Evolutionary conservation across 2,888 invertebrate genomes (phyloP).

Genomic region (Agapetus fuscipes): DNA sequence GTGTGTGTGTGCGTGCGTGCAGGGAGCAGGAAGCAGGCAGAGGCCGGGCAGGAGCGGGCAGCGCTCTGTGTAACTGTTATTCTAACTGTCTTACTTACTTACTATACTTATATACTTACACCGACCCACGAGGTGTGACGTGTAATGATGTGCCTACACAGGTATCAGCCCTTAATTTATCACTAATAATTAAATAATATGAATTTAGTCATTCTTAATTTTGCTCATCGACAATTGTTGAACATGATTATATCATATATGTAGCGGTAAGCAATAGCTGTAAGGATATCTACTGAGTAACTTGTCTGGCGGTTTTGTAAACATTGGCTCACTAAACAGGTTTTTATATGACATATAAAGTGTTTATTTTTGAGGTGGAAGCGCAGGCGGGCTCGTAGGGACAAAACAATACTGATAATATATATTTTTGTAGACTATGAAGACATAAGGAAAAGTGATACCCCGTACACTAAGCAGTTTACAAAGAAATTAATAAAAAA

Average conservation of each 20-base stretch:
- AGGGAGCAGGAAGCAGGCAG: too few relatives aligned
- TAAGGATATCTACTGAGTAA: too few relatives aligned
- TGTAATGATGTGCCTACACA: slow-evolving; percentile 10
- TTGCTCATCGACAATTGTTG: slow-evolving; percentile 20
- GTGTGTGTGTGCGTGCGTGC: too few relatives aligned
- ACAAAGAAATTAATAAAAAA: too few relatives aligned
- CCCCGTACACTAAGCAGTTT: slow-evolving; percentile 10
- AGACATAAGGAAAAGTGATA: slow-evolving; percentile 16
- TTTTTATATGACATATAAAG: slow-evolving; percentile 14
- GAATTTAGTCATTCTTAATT: slow-evolving; percentile 28
- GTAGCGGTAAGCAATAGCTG: too few relatives aligned
- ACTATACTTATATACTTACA: too few relatives aligned
- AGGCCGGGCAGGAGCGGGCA: too few relatives aligned
- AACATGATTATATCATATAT: slow-evolving; percentile 17
- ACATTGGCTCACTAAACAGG: slow-evolving; percentile 9
- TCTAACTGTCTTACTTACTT: too few relatives aligned
- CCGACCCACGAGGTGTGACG: too few relatives aligned
- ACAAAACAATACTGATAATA: slow-evolving; percentile 6
- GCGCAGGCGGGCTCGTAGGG: too few relatives aligned
- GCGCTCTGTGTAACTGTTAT: too few relatives aligned
- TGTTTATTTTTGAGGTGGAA: slow-evolving; percentile 18
- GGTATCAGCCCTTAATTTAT: slow-evolving; percentile 20
- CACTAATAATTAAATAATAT: slow-evolving; percentile 25
- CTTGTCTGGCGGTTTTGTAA: too few relatives aligned
- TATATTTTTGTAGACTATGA: slow-evolving; percentile 20